Conservation (phyloP, 2,113 vertebrate genomes). For the Sturnus vulgaris region DNA sequence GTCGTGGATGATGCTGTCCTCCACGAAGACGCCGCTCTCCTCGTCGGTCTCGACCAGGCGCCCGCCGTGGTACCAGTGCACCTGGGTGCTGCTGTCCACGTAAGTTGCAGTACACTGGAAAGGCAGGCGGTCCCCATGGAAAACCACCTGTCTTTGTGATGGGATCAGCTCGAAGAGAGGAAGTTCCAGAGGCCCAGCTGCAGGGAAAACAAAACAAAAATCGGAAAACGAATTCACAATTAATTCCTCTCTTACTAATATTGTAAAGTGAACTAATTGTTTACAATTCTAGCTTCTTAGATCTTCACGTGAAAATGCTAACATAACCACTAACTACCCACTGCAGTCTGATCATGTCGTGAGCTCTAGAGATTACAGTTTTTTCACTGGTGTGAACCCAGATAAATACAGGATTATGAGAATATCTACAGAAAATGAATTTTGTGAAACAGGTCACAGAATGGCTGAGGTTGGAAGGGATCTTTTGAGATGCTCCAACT, state of each 20-base stretch:
- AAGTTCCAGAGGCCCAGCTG: constrained; percentile 85
- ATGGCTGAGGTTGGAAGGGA: not conserved
- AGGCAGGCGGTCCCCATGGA: constrained; percentile 85
- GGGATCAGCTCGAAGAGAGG: constrained; percentile 90
- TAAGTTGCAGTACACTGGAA: constrained; percentile 87
- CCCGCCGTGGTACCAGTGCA: constrained; percentile 82
- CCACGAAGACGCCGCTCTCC: constrained; percentile 79
- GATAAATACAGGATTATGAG: not conserved
- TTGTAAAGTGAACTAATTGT: not conserved
- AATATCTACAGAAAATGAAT: not conserved
- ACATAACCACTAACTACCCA: not conserved
- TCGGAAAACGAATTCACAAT: not conserved
- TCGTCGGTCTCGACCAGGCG: constrained; percentile 74
- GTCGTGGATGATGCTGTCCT: constrained; percentile 88
- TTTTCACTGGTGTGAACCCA: not conserved
- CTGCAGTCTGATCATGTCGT: not conserved
- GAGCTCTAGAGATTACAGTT: not conserved
- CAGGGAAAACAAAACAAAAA: not conserved
- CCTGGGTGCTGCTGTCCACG: constrained; percentile 73
- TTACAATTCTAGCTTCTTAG: not conserved
- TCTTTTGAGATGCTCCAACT: not conserved
- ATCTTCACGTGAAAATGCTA: not conserved
- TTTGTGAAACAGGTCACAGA: not conserved
- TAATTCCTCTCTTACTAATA: not conserved
- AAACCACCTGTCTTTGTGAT: constrained; percentile 87